These are phyloP conservation scores for Oxyteleia sp. DNA, from an alignment of 2,888 invertebrate genomes.

Conservation along the genomic window DNA sequence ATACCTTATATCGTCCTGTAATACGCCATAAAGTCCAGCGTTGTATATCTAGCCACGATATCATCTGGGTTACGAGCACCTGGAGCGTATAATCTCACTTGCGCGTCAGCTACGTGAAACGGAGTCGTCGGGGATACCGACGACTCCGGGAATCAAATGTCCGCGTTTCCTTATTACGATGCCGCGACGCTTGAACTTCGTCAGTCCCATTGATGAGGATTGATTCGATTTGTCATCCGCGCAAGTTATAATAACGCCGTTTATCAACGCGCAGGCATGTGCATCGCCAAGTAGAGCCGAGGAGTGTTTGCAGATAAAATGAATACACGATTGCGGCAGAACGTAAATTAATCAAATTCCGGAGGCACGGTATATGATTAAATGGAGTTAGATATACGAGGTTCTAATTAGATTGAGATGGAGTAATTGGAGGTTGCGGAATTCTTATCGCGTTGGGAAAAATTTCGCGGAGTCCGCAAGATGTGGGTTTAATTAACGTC, in stretches of 20 bases:
- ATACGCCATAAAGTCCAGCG: conserved; percentile 84
- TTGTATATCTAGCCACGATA: conserved; percentile 85
- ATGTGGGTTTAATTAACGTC: too few species aligned
- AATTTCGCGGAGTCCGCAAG: too few species aligned
- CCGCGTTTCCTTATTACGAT: conserved; percentile 31
- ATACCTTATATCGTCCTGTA: conserved; percentile 84
- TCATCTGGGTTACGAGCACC: conserved; percentile 85
- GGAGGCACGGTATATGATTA: too few species aligned
- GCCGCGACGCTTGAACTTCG: conserved; percentile 24
- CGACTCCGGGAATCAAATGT: conserved; percentile 45
- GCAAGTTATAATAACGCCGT: conserved; percentile 18
- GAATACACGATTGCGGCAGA: too few species aligned
- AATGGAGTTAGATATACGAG: too few species aligned
- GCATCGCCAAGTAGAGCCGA: too few species aligned
- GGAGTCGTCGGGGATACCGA: too few species aligned
- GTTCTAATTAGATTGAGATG: too few species aligned
- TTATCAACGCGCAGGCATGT: conserved; percentile 10
- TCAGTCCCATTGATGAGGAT: conserved; percentile 32
- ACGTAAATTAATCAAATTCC: too few species aligned
- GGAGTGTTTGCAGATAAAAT: too few species aligned
- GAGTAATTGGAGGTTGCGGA: too few species aligned
- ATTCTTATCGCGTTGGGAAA: too few species aligned
- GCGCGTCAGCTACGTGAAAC: conserved; percentile 53
- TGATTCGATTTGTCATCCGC: conserved; percentile 34
- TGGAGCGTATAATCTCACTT: conserved; percentile 72